These are phyloP conservation scores for Pristionchus exspectatus DNA, from an alignment of 2,888 invertebrate genomes.

Conservation along the genomic window DNA sequence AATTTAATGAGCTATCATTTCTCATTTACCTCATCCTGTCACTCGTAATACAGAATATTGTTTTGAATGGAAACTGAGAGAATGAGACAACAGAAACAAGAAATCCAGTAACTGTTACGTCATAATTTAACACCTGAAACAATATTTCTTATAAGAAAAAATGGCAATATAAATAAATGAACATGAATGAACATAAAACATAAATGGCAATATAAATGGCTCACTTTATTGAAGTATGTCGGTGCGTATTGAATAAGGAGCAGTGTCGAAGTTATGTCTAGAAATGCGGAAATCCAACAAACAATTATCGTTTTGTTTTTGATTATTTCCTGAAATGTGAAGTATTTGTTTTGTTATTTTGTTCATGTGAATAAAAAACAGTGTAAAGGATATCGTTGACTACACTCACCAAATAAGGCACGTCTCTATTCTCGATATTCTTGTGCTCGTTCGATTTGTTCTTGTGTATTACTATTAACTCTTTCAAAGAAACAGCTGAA, in stretches of 20 bases:
- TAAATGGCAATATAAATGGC: background rate
- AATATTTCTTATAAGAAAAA: too few species aligned
- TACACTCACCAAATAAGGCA: constrained; percentile 20
- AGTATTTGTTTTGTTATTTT: too few species aligned
- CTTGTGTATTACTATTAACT: constrained; percentile 14
- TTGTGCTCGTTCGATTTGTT: constrained; percentile 2
- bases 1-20: background rate
- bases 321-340: constrained; percentile 38
- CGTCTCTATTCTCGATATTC: constrained; percentile 23
- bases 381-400: background rate
- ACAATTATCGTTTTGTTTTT: constrained; percentile 42
- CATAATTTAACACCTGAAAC: constrained; percentile 39
- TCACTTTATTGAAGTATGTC: constrained; percentile 51
- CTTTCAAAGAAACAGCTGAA: constrained; percentile 12
- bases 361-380: too few species aligned
- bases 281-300: constrained; percentile 48
- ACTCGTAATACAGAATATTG: constrained; percentile 41
- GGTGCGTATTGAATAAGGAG: constrained; percentile 45
- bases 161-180: too few species aligned
- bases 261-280: constrained; percentile 8
- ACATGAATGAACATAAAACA: too few species aligned
- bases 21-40: constrained; percentile 31
- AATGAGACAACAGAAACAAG: constrained; percentile 9
- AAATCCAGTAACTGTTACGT: constrained; percentile 40
- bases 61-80: constrained; percentile 52